Base-by-base conservation (phyloP, 2,797 vertebrate species). In the Sciaenops ocellatus region DNA sequence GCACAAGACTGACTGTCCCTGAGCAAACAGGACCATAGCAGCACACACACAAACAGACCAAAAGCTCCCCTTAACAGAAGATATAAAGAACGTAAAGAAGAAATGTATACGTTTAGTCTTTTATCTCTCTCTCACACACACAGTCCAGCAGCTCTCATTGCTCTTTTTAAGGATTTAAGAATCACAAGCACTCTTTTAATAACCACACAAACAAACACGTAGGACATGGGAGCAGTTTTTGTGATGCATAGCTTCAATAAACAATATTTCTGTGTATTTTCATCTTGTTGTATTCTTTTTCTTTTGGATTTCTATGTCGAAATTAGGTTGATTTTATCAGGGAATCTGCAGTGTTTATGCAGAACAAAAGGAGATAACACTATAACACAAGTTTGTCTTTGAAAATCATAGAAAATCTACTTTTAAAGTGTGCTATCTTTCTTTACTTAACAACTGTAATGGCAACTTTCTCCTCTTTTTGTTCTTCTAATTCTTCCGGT, bases 1-100 rank as follows among this genome's bases (percentile, higher is more conserved):
- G 86, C 91, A 91, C 90, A 83, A 81, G 85, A 83, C 90, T 61
- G 87, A 90, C 92, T 93, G 91, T 90, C 85, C 83, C 89, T 95
- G 89, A 93, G 85, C 89, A 95, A 96, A 96, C 92, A 95, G 60
- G 73, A 61, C 54, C 48, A 77, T 68, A 59, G 62, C 69, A 72
- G 66, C 59, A 67, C 76, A 79, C 66, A 84, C 76, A 61, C 46
- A 41, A 38, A 78, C 44, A 71, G 48, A 57, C 73, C 44, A 68
- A 59, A 54, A 84, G 80, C 84, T 80, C 50, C 74, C 6, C 67
- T 59, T 64, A 86, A 78, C 54, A 69, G 28, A 57, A 17, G 57
- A 16, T 66, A 70, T 50, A 56, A 73, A 78, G 48, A 60, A 52
- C 0, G 3, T 62, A 46, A 82, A 73, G 61, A 74, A 65, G 59